A percentile compares a stretch with the other conserved stretches of the same genome.
phyloP scores from a whole-genome alignment of 2,888 invertebrate genomes.

The Hirtodrosophila alboralis region DNA sequence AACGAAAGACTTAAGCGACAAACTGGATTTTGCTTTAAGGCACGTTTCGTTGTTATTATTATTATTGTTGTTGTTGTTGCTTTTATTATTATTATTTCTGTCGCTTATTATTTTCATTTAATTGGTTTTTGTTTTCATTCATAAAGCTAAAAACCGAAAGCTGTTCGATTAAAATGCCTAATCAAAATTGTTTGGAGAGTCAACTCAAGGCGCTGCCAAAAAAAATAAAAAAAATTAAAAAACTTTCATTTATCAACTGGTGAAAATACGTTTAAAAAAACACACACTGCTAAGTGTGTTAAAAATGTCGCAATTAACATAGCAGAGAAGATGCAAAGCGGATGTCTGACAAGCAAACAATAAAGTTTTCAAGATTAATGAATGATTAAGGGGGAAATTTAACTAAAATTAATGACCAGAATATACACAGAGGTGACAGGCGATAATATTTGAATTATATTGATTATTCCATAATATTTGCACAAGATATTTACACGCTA shows the following conservation, averaged over 20 bases:
- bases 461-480: too few relatives aligned
- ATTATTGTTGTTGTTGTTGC: slow-evolving; percentile 16
- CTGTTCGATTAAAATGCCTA: slow-evolving; percentile 38
- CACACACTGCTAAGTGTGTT: slow-evolving; percentile 34
- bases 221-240: slow-evolving; percentile 30
- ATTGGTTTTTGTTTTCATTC: slow-evolving; percentile 63
- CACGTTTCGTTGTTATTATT: slow-evolving; percentile 17
- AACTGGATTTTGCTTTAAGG: slow-evolving; percentile 47
- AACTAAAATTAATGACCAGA: too few relatives aligned
- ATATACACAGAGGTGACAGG: too few relatives aligned
- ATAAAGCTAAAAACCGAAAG: slow-evolving; percentile 47
- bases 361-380: slow-evolving; percentile 7
- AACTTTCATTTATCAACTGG: slow-evolving; percentile 71
- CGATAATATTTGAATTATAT: too few relatives aligned
- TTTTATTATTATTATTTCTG: slow-evolving; percentile 3
- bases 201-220: slow-evolving; percentile 43
- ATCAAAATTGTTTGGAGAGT: slow-evolving; percentile 36
- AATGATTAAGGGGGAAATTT: too few relatives aligned
- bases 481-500: too few relatives aligned
- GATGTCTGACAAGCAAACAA: slow-evolving; percentile 41
- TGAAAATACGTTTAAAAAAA: slow-evolving; percentile 53
- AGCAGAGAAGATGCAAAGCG: slow-evolving; percentile 43
- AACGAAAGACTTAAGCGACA: slow-evolving; percentile 72
- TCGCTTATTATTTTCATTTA: slow-evolving; percentile 59
- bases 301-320: slow-evolving; percentile 31